phyloP scores from a whole-genome alignment of 2,888 invertebrate species.

The Rotaria magnacalcarata region DNA sequence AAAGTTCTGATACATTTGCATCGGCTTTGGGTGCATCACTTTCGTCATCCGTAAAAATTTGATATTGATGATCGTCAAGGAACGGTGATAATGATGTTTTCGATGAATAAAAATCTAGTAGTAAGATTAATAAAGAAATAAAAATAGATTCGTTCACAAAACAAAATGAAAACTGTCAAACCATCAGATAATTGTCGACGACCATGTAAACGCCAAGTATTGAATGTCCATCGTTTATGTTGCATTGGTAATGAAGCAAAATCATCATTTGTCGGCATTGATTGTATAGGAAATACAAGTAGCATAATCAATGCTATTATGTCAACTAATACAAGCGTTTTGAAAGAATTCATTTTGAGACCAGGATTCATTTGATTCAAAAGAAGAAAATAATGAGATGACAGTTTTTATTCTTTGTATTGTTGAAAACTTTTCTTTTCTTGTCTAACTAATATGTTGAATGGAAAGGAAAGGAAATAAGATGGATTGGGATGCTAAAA shows the following conservation, averaged over 20 bases:
- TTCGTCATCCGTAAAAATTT: not conserved
- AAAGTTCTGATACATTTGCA: not conserved
- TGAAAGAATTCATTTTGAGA: not conserved
- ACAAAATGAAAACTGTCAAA: not conserved
- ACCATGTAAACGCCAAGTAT: constrained; percentile 4
- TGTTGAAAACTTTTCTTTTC: not conserved
- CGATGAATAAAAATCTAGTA: not conserved
- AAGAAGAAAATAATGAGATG: not conserved
- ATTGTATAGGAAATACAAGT: not conserved
- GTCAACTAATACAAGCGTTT: not conserved
- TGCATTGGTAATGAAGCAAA: not conserved
- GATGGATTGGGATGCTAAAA: not conserved
- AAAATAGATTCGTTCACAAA: not conserved
- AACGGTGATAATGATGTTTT: not conserved
- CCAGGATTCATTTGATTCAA: not conserved
- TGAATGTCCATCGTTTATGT: constrained; percentile 6
- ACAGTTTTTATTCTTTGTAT: not conserved
- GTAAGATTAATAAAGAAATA: not conserved
- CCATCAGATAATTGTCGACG: not conserved
- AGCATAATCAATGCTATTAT: not conserved
- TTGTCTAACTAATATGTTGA: not conserved
- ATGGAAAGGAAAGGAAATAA: not conserved
- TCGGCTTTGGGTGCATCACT: not conserved
- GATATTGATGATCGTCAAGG: not conserved
- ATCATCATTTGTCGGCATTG: not conserved